Evolutionary conservation across 2,888 invertebrate species (phyloP).

Genomic region (Furcula furcula): DNA sequence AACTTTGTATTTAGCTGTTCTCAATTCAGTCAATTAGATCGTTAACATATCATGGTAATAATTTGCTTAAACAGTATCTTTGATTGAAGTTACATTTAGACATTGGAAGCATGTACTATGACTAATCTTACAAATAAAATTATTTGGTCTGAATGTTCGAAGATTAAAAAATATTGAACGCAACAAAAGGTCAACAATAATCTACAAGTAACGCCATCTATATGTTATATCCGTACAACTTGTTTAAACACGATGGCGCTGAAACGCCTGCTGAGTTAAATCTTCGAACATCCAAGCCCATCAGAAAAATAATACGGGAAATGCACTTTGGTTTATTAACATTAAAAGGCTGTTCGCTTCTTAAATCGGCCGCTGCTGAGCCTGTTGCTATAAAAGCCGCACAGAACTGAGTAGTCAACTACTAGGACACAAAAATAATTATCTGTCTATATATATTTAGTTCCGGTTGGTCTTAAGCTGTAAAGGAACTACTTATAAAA

Average conservation of each 20-base stretch:
- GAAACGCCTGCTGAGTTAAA: constrained; percentile 3
- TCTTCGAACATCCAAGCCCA: constrained; percentile 22
- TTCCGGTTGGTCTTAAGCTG: too few species aligned
- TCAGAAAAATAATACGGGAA: constrained; percentile 10
- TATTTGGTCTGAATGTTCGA: not conserved
- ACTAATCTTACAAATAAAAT: not conserved
- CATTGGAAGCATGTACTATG: constrained; percentile 26
- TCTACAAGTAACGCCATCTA: constrained; percentile 18
- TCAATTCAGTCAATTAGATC: constrained; percentile 67
- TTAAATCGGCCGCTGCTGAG: constrained; percentile 31
- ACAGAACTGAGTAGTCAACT: constrained; percentile 16
- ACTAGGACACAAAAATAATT: constrained; percentile 2
- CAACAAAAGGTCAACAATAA: constrained; percentile 7
- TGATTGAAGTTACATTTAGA: not conserved
- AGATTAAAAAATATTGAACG: constrained; percentile 1
- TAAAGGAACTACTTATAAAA: not conserved
- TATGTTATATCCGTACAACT: constrained; percentile 5
- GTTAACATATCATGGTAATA: constrained; percentile 46
- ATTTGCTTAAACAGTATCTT: constrained; percentile 8
- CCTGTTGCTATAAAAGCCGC: constrained; percentile 10
- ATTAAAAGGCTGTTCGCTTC: constrained; percentile 33
- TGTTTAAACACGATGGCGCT: constrained; percentile 23
- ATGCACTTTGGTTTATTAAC: constrained; percentile 32
- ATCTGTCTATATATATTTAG: too few species aligned
- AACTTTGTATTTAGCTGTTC: constrained; percentile 51